Evolutionary conservation across 2,113 vertebrate genomes (phyloP).

Genomic region (Stomatorhinus ivindoensis): DNA sequence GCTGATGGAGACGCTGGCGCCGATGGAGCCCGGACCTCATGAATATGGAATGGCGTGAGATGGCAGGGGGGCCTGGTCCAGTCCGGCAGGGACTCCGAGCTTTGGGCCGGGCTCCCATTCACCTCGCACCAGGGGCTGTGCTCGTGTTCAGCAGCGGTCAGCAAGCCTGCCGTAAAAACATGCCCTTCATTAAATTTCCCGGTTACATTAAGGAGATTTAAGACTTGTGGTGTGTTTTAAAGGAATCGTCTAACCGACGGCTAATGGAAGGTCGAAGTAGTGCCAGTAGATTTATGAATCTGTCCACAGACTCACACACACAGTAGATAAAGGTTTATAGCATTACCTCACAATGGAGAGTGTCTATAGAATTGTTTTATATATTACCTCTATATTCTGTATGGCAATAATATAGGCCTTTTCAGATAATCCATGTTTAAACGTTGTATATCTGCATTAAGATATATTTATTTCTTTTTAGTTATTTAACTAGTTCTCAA

Average conservation of each 20-base stretch:
- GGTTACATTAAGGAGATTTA: neutral
- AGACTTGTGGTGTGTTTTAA: neutral
- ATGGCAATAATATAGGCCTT: neutral
- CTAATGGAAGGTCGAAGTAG: neutral
- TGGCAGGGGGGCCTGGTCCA: conserved; percentile 3
- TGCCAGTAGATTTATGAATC: neutral
- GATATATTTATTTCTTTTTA: neutral
- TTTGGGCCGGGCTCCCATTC: neutral
- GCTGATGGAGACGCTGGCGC: neutral
- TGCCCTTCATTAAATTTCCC: neutral
- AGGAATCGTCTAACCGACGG: neutral
- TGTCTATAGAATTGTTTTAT: neutral
- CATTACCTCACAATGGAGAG: neutral
- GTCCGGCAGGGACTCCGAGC: neutral
- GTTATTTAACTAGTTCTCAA: neutral
- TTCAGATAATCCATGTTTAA: neutral
- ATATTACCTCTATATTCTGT: neutral
- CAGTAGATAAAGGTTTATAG: neutral
- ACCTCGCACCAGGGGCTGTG: neutral
- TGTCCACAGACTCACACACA: neutral
- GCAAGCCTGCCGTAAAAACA: neutral
- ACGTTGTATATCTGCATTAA: neutral
- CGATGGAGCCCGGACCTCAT: conserved; percentile 21
- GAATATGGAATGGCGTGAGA: conserved; percentile 21
- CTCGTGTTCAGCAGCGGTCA: no score